Base-by-base conservation (phyloP, 2,888 invertebrate genomes). In the Calephelis perditalis region DNA sequence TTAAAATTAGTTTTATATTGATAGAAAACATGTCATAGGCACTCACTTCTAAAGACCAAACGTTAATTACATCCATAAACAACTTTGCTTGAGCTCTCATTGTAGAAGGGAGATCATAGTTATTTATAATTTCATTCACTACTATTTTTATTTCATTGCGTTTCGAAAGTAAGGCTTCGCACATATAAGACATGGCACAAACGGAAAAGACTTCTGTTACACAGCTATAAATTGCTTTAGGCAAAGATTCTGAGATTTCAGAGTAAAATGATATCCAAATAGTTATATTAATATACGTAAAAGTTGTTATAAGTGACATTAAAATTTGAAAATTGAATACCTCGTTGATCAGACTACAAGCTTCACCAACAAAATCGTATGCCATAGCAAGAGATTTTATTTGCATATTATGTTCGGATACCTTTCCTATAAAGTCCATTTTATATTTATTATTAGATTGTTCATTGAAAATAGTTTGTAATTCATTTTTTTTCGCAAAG, bases 261-360 rank as follows among this genome's bases (percentile, higher is more conserved):
- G 4, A 40, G 40, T 40, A 40, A 40, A 40, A 40, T 40, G 40
- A 40, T 6, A 40, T 40, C 40, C 40, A 40, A 40, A 40, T 40
- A 6, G 40, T 40, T 40, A 40, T 40, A 8, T 40, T 40, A 40
- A 40, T 40, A 40, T 7, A 40, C 40, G 8, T 40, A 40, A 40
- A 40, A 6, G 40, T 40, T 7, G 5, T 40, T 7, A 40, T 40
- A 40, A 40, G 40, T 0, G 40, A 40, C 40, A 40, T 40, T 40
- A 40, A 8, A 1, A 40, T 40, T 40, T 40, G 40, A 40, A 40
- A 40, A 40, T 40, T 40, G 40, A 40, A 26, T 8, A 78, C 70
- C 37, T 75, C 67, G 57, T 84, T 86, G 15, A 84, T 73, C 57
- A 76, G 66, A 8, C 45, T 61, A 62, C 76, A 76, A 26, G 73